These are phyloP conservation scores for Theocolax elegans DNA, from an alignment of 1,140 invertebrate species.

Conservation along the genomic window DNA sequence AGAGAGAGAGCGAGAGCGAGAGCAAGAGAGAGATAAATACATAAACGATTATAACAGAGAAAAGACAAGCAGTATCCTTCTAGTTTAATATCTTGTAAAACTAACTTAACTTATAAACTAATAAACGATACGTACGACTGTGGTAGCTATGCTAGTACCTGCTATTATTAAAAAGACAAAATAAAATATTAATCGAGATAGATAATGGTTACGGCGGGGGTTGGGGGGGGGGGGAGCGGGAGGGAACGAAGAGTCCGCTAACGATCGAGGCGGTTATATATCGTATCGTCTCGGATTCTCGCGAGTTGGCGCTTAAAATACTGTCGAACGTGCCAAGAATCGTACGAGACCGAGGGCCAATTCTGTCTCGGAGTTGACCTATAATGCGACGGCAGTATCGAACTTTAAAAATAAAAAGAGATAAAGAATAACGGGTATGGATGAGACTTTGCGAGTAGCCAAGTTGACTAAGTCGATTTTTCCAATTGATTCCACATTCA, in stretches of 20 bases:
- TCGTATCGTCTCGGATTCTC: neutral
- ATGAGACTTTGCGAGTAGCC: too few species aligned
- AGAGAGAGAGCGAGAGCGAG: neutral
- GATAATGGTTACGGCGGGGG: neutral
- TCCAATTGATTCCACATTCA: neutral
- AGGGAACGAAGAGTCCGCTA: neutral
- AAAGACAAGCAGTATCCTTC: constrained; percentile 54
- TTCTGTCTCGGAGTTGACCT: constrained; percentile 9
- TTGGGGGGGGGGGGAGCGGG: neutral
- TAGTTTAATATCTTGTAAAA: constrained; percentile 52
- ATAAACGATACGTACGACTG: constrained; percentile 69
- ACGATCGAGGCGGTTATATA: neutral
- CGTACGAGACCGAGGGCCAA: neutral
- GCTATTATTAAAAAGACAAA: constrained; percentile 65
- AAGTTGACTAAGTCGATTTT: neutral
- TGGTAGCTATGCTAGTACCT: constrained; percentile 70
- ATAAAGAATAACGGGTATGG: neutral
- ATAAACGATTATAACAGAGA: too few species aligned
- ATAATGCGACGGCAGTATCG: constrained; percentile 25
- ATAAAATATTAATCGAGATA: constrained; percentile 25
- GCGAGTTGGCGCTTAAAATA: constrained; percentile 23
- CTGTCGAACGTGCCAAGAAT: constrained; percentile 23
- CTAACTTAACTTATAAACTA: constrained; percentile 64
- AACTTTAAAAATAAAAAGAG: constrained; percentile 37
- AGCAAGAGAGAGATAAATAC: neutral